Base-by-base conservation (phyloP, 2,888 invertebrate genomes). In the Lasioglossum vierecki region DNA sequence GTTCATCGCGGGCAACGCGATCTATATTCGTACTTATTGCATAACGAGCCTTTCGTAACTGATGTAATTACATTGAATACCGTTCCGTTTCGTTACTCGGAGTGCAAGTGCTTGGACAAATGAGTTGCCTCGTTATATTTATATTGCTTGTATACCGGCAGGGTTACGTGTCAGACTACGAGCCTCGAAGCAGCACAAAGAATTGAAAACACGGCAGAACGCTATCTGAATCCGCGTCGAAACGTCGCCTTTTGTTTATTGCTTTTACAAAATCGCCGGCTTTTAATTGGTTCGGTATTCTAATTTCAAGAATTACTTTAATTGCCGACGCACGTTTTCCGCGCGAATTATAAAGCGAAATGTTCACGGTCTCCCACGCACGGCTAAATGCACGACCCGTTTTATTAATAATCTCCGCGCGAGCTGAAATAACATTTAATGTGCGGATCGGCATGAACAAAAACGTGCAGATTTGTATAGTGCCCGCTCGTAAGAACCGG, bases 31-130 rank as follows among this genome's bases (percentile, higher is more conserved):
- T 68, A 41, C 57, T 71, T 57, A 71, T 80, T 84, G 86, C 81
- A 35, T 84, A 84, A 84, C 84, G 84, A 84, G 79, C 70, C 83
- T 76, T 72, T 73, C 57, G 77, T 80, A 85, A 86, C 63, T 63
- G 60, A 68, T 46, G 83, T 75, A 85, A 86, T 86, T 85, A 80
- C 78, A 49, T 75, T 35, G 77, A 85, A 85, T 72, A 86, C 68
- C 39, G 68, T 68, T 35, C 30, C 39, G 57, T 81, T 86, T 82
- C 68, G 60, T 73, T 60, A 57, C 22, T 35, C 18, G 39, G 18
- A 22, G 39, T 26, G 39, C 57, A 35, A 35, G 53, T 35, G 41
- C 41, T 63, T 53, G 44, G 15, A 39, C 30, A 30, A 79, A 79
- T 41, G 72, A 44, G 79, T 41, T 49, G 53, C 77, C 49, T 77